Evolutionary conservation across 2,888 invertebrate species (phyloP).

Genomic region (Hypsopygia costalis): DNA sequence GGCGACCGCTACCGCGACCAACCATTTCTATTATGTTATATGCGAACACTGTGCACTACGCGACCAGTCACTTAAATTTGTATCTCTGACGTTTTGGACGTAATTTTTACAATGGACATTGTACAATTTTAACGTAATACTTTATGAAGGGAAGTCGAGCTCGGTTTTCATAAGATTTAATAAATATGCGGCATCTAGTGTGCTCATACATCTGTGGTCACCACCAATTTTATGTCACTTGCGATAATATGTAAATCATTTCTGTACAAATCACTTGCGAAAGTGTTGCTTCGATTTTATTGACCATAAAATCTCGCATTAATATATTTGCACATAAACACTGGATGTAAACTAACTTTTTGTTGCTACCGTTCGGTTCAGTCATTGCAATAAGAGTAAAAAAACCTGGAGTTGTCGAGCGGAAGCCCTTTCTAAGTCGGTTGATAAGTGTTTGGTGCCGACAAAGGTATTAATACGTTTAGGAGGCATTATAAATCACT

Average conservation of each 20-base stretch:
- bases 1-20: too few species aligned
- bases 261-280: constrained; percentile 17
- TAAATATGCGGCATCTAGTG: too few species aligned
- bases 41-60: too few species aligned
- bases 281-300: constrained; percentile 16
- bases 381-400: constrained; percentile 18
- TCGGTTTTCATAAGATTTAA: too few species aligned
- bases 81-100: too few species aligned
- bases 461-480: constrained; percentile 70
- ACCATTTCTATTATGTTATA: too few species aligned
- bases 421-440: constrained; percentile 57
- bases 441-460: constrained; percentile 62
- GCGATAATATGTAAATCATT: constrained; percentile 9
- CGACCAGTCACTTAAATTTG: too few species aligned
- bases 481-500: constrained; percentile 71
- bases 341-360: constrained; percentile 17
- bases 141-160: too few species aligned
- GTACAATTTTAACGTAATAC: too few species aligned
- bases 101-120: too few species aligned
- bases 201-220: too few species aligned
- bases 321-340: constrained; percentile 4
- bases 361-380: constrained; percentile 16
- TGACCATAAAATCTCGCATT: constrained; percentile 17
- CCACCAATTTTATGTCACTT: constrained; percentile 2
- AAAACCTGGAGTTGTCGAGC: constrained; percentile 40